Evolutionary conservation across 2,888 invertebrate species (phyloP), one percentile per base, ranked within the genome.

Genomic region (Trichogramma evanescens): DNA sequence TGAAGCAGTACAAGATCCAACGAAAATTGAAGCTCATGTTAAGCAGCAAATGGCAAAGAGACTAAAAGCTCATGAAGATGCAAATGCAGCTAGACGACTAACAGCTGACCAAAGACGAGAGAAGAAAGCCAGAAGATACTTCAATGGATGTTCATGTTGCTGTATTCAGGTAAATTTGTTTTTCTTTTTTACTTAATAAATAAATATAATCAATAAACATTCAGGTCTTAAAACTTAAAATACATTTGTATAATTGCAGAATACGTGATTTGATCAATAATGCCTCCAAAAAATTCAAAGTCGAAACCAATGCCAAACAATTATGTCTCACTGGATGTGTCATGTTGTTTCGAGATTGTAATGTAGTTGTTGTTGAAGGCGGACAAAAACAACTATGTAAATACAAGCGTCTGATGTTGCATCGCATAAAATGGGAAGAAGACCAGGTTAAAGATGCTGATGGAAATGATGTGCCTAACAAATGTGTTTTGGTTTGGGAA

Each of bases 1-100:
- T 0, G 98, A 99, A 74, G 98, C 98, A 0, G 95, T 98, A 0
- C 96, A 97, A 73, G 99, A 99, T 81, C 99, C 99, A 0, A 99
- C 99, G 0, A 98, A 98, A 76, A 94, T 99, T 55, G 99, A 99
- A 80, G 95, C 96, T 0, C 95, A 96, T 70, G 99, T 99, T 1
- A 83, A 95, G 8, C 95, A 96, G 70, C 98, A 99, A 81, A 98
- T 99, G 90, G 97, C 95, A 0, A 95, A 95, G 75, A 80, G 98
- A 43, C 89, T 95, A 77, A 95, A 93, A 79, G 84, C 93, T 0
- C 97, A 98, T 69, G 89, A 93, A 70, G 95, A 96, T 67, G 93
- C 95, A 0, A 99, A 99, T 79, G 91, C 93, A 54, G 93, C 95
- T 0, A 80, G 99, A 51, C 92, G 95, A 69, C 82, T 99, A 45